Conservation (phyloP, 23 tunicate species). For the Clavelina lepadiformis region DNA sequence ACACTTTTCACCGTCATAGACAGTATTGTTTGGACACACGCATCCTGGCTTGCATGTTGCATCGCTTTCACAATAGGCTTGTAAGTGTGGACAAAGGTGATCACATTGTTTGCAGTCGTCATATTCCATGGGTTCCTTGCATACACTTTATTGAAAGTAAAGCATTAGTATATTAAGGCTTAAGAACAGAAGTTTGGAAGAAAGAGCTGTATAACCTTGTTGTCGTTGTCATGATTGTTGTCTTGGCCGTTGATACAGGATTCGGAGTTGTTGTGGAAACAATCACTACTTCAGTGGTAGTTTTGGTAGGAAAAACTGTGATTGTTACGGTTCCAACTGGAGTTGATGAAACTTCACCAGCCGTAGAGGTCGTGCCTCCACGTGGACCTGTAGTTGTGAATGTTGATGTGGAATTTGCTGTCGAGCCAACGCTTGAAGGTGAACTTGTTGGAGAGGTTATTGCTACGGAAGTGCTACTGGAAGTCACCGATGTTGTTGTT, state of each 20-base stretch:
- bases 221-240: conserved; percentile 17
- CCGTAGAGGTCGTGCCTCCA: neutral
- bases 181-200: neutral
- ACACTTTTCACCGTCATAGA: conserved; percentile 68
- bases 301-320: conserved; percentile 44
- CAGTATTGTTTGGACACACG: conserved; percentile 57
- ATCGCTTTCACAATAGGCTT: conserved; percentile 14
- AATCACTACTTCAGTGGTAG: conserved; percentile 37
- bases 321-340: conserved; percentile 6
- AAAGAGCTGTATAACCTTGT: neutral
- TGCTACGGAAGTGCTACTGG: neutral
- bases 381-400: conserved; percentile 16
- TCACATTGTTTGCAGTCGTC: conserved; percentile 53
- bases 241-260: conserved; percentile 11
- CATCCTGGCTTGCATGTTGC: conserved; percentile 53
- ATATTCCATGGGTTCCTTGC: conserved; percentile 62
- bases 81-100: conserved; percentile 50
- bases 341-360: neutral
- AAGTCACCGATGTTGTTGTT: neutral
- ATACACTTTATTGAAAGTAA: conserved; percentile 11
- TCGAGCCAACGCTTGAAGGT: neutral
- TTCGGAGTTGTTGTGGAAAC: conserved; percentile 15
- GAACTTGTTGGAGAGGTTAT: conserved; percentile 11
- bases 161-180: neutral
- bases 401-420: neutral